Evolutionary conservation across 2,888 invertebrate species (phyloP).

Genomic region (Dynastes maya): DNA sequence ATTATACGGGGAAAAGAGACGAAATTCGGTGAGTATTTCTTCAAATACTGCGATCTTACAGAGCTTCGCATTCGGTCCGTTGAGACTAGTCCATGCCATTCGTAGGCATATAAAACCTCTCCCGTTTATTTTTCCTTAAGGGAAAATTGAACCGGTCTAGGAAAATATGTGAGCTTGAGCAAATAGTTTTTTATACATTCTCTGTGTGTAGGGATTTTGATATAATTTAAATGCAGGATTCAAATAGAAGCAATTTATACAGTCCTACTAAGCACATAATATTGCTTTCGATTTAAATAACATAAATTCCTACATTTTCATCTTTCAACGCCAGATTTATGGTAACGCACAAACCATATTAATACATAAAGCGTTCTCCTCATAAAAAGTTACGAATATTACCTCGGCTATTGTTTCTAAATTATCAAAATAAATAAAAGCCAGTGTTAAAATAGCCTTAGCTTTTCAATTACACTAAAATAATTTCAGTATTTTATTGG

Average conservation of each 20-base stretch:
- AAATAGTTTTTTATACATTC: conserved; percentile 30
- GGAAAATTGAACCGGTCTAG: conserved; percentile 43
- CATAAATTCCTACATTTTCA: too few species aligned
- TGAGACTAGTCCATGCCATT: conserved; percentile 38
- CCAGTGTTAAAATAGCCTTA: too few species aligned
- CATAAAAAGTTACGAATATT: too few species aligned
- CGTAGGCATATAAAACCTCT: conserved; percentile 40
- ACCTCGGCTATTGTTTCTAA: too few species aligned
- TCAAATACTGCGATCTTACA: conserved; percentile 31
- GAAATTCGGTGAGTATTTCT: conserved; percentile 44
- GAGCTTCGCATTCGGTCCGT: conserved; percentile 26
- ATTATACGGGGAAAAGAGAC: conserved; percentile 22
- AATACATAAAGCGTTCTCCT: too few species aligned
- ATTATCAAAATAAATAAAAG: too few species aligned
- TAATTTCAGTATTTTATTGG: too few species aligned
- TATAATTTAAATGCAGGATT: conserved; percentile 5
- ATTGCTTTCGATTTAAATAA: neutral
- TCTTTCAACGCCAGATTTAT: too few species aligned
- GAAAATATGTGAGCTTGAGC: conserved; percentile 29
- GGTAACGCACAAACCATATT: too few species aligned
- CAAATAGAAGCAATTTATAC: neutral
- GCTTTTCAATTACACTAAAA: too few species aligned
- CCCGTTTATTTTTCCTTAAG: conserved; percentile 48
- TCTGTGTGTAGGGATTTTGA: neutral
- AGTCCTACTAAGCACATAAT: neutral